Percentiles rank a stretch among this genome's conserved stretches.
Evolutionary conservation across 2,888 invertebrate genomes (phyloP).

Genomic region (Yponomeuta evonymella): DNA sequence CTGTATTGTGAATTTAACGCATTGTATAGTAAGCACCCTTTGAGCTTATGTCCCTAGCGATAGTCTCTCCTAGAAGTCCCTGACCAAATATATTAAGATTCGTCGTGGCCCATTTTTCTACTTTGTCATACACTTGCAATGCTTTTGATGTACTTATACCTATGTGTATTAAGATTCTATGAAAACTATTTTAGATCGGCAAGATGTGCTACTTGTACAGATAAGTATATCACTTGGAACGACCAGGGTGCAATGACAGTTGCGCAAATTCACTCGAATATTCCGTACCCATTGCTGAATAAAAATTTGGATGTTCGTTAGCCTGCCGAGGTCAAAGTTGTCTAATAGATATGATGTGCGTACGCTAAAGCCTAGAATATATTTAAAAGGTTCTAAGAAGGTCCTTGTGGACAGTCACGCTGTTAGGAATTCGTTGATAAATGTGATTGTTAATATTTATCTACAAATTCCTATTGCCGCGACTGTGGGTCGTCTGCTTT

Average conservation of each 20-base stretch:
- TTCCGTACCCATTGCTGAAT: background rate
- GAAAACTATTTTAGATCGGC: background rate
- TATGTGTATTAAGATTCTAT: conserved; percentile 2
- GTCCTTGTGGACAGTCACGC: too few species aligned
- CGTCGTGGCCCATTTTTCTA: conserved; percentile 48
- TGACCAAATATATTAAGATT: conserved; percentile 73
- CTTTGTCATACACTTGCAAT: conserved; percentile 19
- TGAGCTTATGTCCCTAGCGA: conserved; percentile 71
- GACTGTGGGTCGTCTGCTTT: background rate
- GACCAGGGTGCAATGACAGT: background rate
- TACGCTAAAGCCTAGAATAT: background rate
- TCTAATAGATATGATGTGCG: background rate
- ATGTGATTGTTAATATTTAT: background rate
- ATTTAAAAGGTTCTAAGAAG: background rate
- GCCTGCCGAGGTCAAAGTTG: too few species aligned
- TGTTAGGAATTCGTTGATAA: too few species aligned
- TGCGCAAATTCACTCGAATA: background rate
- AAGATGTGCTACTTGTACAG: background rate
- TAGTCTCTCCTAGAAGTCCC: conserved; percentile 66
- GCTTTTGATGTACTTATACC: conserved; percentile 8
- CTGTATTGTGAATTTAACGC: conserved; percentile 51
- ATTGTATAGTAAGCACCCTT: conserved; percentile 61
- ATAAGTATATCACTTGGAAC: background rate
- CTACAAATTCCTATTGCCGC: background rate
- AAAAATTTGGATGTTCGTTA: too few species aligned